Percentiles rank a stretch among this genome's conserved stretches.
phyloP scores from a whole-genome alignment of 2,797 vertebrate species.

The Gallinago nigripennis region DNA sequence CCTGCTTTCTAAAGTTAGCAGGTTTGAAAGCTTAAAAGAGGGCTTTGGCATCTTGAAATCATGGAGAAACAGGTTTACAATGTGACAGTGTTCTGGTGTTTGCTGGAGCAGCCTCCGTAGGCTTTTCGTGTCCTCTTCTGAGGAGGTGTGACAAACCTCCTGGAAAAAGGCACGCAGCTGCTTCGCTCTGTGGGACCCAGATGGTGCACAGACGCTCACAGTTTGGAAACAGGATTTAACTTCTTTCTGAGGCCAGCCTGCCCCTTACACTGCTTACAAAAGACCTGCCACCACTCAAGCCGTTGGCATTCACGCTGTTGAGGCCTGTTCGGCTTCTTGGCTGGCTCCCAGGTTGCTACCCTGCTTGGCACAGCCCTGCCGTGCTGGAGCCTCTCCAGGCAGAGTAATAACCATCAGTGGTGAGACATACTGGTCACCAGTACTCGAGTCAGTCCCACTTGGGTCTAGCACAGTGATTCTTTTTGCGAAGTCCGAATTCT shows the following conservation, averaged over 20 bases:
- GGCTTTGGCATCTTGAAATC: neutral
- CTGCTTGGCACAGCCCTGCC: neutral
- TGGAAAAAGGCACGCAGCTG: neutral
- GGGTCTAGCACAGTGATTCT: neutral
- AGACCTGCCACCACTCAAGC: neutral
- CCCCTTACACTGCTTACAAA: neutral
- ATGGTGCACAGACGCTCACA: conserved; percentile 44
- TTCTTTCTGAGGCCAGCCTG: neutral
- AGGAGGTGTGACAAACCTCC: neutral
- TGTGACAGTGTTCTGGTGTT: neutral
- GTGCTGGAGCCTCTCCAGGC: neutral
- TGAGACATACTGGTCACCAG: neutral
- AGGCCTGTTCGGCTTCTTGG: neutral
- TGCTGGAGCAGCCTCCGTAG: neutral
- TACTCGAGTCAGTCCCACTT: neutral
- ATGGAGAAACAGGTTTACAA: neutral
- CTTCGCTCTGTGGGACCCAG: neutral
- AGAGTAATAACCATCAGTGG: neutral
- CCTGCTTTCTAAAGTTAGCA: neutral
- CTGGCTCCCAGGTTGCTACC: neutral
- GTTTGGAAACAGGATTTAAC: conserved; percentile 14
- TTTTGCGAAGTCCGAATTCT: neutral
- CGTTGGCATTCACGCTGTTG: neutral
- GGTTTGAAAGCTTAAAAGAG: neutral
- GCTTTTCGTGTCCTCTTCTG: neutral